Evolutionary conservation across 2,113 vertebrate genomes (phyloP).

Genomic region (Corythornis vintsioides): DNA sequence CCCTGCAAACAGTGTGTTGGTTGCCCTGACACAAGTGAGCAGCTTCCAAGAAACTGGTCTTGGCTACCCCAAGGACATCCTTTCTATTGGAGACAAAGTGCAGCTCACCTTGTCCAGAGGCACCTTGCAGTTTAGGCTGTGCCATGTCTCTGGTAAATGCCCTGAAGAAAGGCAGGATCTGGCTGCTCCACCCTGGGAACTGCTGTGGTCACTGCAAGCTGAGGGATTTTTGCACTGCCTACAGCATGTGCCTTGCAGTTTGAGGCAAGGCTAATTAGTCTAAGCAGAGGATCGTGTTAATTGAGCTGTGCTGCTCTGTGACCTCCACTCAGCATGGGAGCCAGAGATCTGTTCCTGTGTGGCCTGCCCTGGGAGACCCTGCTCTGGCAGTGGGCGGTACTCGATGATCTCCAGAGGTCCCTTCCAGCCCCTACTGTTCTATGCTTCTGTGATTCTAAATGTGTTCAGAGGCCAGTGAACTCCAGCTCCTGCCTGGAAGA

Average conservation of each 20-base stretch:
- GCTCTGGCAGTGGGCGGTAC: too few species aligned
- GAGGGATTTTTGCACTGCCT: not conserved
- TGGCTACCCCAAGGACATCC: not conserved
- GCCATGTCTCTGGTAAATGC: not conserved
- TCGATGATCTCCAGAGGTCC: too few species aligned
- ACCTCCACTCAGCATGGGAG: not conserved
- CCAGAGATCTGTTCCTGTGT: too few species aligned
- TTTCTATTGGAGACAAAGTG: not conserved
- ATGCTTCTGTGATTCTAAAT: too few species aligned
- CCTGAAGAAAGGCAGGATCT: not conserved
- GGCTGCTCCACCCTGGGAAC: not conserved
- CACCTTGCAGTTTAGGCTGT: not conserved
- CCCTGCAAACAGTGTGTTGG: accelerated
- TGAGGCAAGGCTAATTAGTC: not conserved
- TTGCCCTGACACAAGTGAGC: not conserved
- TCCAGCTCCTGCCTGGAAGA: not conserved
- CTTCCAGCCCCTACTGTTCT: too few species aligned
- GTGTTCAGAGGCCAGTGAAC: not conserved
- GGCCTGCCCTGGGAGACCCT: too few species aligned
- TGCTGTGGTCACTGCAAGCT: not conserved
- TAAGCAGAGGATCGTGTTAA: not conserved
- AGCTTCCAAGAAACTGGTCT: not conserved
- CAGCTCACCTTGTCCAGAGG: not conserved
- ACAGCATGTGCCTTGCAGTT: not conserved
- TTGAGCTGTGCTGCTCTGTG: not conserved